Conservation (phyloP, 2,797 vertebrate genomes). For the Euthynnus affinis region DNA sequence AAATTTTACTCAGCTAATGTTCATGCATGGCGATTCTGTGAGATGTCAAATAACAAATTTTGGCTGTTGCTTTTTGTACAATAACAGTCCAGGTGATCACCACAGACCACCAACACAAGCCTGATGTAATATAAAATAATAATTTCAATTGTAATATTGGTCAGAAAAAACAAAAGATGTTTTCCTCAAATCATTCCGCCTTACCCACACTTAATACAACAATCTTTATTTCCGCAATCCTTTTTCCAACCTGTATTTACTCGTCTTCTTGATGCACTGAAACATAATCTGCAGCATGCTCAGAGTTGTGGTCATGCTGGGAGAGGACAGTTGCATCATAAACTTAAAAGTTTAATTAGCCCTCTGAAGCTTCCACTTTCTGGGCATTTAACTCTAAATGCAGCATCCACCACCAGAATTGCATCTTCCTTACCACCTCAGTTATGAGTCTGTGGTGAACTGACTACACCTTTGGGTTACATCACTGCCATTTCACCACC, state of each 20-base stretch:
- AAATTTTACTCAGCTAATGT: background rate
- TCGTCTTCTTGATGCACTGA: background rate
- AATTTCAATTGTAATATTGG: no score
- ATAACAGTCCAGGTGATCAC: no score
- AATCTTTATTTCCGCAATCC: background rate
- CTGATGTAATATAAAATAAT: no score
- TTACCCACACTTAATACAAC: no score
- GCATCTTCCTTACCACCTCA: background rate
- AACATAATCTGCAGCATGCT: background rate
- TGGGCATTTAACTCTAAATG: background rate
- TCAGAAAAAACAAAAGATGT: no score
- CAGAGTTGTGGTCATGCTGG: background rate
- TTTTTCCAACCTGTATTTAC: background rate
- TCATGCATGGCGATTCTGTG: background rate
- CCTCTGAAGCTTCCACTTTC: background rate
- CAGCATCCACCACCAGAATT: background rate
- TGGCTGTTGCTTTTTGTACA: no score
- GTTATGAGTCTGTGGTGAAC: slow-evolving; percentile 13
- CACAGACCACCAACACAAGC: no score
- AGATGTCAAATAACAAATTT: background rate
- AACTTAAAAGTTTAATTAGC: background rate
- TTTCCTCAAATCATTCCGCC: no score
- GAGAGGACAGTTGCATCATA: background rate
- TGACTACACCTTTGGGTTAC: slow-evolving; percentile 44
- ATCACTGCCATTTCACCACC: slow-evolving; percentile 48